Percentiles rank a stretch among this genome's conserved stretches.
Evolutionary conservation across 1,140 invertebrate genomes (phyloP).

Genomic region (Penaeus japonicus): DNA sequence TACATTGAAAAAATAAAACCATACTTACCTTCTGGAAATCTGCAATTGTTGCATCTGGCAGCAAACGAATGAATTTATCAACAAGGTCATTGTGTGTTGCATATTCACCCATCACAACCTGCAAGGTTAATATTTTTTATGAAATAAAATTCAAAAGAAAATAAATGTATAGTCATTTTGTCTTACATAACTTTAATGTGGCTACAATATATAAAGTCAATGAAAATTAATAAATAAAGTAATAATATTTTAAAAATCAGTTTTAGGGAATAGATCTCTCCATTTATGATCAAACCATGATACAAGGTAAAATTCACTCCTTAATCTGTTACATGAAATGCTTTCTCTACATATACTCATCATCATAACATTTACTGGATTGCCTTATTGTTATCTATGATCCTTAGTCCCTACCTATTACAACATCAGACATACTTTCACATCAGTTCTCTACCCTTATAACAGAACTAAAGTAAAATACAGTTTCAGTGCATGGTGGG

Average conservation of each 20-base stretch:
- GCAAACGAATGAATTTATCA: constrained; percentile 86
- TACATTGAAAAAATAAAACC: neutral
- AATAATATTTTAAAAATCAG: neutral
- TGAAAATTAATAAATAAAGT: neutral
- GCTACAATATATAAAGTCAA: neutral
- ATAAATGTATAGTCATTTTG: neutral
- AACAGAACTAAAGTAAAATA: too few relatives aligned
- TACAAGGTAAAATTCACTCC: neutral
- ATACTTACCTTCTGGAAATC: constrained; percentile 90
- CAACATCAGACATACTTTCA: too few relatives aligned
- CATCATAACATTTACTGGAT: too few relatives aligned
- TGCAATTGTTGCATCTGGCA: constrained; percentile 86
- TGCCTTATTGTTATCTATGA: too few relatives aligned
- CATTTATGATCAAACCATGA: constrained; percentile 10
- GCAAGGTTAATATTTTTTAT: constrained; percentile 30
- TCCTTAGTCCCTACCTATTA: too few relatives aligned
- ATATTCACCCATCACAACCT: constrained; percentile 88
- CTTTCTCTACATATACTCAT: too few relatives aligned
- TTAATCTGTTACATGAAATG: too few relatives aligned
- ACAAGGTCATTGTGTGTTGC: constrained; percentile 81
- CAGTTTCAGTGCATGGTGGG: too few relatives aligned
- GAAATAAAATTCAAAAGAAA: constrained; percentile 60
- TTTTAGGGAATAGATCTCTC: neutral
- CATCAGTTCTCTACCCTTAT: too few relatives aligned
- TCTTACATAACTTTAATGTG: neutral